Evolutionary conservation across 2,113 vertebrate genomes (phyloP).

Genomic region (Rhagologus leucostigma): DNA sequence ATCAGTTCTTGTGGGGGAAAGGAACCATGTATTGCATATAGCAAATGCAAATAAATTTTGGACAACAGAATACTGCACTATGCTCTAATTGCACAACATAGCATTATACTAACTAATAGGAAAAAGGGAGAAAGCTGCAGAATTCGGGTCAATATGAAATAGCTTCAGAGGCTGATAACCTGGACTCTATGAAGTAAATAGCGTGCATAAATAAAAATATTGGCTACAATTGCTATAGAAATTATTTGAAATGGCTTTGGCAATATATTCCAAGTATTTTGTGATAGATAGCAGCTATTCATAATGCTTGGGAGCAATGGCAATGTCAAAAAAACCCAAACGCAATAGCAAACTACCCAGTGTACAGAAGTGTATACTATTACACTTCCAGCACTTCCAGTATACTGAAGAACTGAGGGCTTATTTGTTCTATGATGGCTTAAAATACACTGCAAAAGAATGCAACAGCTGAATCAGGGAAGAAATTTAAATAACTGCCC

Average conservation of each 20-base stretch:
- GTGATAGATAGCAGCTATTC: neutral
- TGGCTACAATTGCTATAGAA: neutral
- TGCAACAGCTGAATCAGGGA: neutral
- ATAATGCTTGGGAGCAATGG: neutral
- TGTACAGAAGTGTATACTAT: neutral
- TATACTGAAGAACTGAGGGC: neutral
- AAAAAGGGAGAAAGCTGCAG: neutral
- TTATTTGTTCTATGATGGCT: neutral
- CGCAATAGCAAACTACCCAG: neutral
- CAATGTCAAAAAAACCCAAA: neutral
- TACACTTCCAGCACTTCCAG: neutral
- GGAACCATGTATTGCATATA: neutral
- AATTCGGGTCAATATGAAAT: neutral
- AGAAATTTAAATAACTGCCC: neutral
- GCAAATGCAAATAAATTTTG: neutral
- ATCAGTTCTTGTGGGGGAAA: neutral
- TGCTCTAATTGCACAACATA: neutral
- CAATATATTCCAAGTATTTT: neutral
- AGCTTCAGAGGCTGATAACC: neutral
- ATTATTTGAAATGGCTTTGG: neutral
- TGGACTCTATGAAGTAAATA: neutral
- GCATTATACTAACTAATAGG: neutral
- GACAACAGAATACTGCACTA: neutral
- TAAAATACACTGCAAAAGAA: neutral
- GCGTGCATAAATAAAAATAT: neutral